Evolutionary conservation across 2,113 vertebrate genomes (phyloP).

Genomic region (Pomatostomus ruficeps): DNA sequence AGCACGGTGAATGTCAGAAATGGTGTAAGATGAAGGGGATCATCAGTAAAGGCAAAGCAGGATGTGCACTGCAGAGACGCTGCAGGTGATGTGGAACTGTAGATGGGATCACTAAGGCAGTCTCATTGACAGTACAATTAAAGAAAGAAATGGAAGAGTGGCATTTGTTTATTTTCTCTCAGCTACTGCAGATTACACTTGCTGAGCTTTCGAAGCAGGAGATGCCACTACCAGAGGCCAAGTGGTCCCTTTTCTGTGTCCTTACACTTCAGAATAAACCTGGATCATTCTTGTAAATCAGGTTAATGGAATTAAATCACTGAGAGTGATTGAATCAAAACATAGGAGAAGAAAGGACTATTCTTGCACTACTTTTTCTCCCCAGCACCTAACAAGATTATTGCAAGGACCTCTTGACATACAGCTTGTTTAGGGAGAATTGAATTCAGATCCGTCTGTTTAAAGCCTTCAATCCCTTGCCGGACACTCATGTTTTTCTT

Average conservation of each 20-base stretch:
- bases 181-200: background rate
- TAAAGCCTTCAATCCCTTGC: background rate
- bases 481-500: background rate
- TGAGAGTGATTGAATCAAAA: background rate
- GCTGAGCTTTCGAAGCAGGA: background rate
- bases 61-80: background rate
- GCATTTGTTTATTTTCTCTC: background rate
- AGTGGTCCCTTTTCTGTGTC: background rate
- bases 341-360: background rate
- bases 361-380: background rate
- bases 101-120: background rate
- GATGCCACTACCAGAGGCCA: background rate
- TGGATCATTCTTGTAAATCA: background rate
- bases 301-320: background rate
- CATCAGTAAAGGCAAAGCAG: background rate
- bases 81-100: background rate
- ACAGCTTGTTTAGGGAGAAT: background rate
- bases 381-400: background rate
- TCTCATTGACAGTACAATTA: background rate
- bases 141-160: background rate
- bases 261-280: background rate
- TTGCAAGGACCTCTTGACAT: background rate
- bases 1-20: accelerated
- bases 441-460: background rate
- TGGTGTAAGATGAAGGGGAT: accelerated